phyloP scores from a whole-genome alignment of 2,888 invertebrate genomes.

The Mayetiola destructor region DNA sequence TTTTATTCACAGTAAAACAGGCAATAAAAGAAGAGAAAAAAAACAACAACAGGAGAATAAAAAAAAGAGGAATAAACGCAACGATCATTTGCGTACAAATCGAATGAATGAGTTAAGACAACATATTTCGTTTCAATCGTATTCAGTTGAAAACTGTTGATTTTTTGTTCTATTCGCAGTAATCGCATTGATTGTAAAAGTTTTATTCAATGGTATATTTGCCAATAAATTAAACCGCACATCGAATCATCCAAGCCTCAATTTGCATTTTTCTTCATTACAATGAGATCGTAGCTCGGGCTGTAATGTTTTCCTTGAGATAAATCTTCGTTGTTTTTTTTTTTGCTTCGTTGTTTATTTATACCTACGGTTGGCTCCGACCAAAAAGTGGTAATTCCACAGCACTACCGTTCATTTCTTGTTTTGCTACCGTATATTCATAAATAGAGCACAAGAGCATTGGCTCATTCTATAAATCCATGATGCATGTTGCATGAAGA shows the following conservation, averaged over 20 bases:
- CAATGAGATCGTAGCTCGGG: background rate
- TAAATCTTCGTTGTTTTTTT: too few relatives aligned
- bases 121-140: background rate
- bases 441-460: background rate
- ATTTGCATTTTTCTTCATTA: slow-evolving; percentile 11
- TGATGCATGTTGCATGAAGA: background rate
- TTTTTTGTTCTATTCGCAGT: too few relatives aligned
- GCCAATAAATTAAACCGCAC: slow-evolving; percentile 3
- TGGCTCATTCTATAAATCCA: background rate
- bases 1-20: slow-evolving; percentile 3
- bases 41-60: background rate
- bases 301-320: too few relatives aligned
- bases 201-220: background rate
- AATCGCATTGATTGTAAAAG: background rate
- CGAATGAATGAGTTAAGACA: background rate
- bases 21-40: background rate
- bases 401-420: background rate
- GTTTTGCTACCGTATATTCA: background rate
- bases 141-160: background rate
- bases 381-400: background rate
- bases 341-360: too few relatives aligned
- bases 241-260: slow-evolving; percentile 8
- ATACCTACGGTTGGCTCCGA: background rate
- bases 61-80: background rate
- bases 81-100: background rate